Base-by-base conservation (phyloP, 2,797 vertebrate genomes). In the Knipowitschia caucasica region DNA sequence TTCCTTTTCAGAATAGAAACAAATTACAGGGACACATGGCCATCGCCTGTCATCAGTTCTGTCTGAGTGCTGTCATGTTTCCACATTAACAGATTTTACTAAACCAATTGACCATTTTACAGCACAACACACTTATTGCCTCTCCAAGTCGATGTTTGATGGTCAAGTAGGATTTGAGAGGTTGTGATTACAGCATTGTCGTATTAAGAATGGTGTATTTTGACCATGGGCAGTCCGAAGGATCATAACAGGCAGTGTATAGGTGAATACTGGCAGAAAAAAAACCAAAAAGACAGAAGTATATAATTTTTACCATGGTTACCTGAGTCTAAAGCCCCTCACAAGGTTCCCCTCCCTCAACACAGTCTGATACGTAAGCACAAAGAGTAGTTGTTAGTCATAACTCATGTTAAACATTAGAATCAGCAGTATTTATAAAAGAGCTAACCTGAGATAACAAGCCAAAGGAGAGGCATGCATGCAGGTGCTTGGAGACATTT, bases 271-370 rank as follows among this genome's bases (percentile, higher is more conserved):
- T 59, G 61, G 56, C 71, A 80, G 54, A 30, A 26, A 80, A 73
- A 78, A 73, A 80, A 64, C 23, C 36, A 75, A 78, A 31, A 42
- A 38, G 60, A 50, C 30, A 54, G 67, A 64, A 36, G 73, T 78
- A 77, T 26, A 7, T 79, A 65, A 52, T 21, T 40, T 79, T 73
- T 71, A 62, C 70, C 67, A 51, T 7, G 49, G 67, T 90, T 90
- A 90, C 88, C 89, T 90, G 80, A 75, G 74, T 72, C 81, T 90
- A 90, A 82, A 84, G 87, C 80, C 86, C 80, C 78, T 84, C 86
- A 86, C 84, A 81, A 66, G 84, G 78, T 45, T 88, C 84, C 73
- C 85, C 78, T 76, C 78, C 81, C 84, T 88, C 89, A 78, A 86
- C 69, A 88, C 71, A 87, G 79, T 87, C 89, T 90, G 84, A 85